Base-by-base conservation (phyloP, 2,797 vertebrate species). In the Serranus cabrilla region DNA sequence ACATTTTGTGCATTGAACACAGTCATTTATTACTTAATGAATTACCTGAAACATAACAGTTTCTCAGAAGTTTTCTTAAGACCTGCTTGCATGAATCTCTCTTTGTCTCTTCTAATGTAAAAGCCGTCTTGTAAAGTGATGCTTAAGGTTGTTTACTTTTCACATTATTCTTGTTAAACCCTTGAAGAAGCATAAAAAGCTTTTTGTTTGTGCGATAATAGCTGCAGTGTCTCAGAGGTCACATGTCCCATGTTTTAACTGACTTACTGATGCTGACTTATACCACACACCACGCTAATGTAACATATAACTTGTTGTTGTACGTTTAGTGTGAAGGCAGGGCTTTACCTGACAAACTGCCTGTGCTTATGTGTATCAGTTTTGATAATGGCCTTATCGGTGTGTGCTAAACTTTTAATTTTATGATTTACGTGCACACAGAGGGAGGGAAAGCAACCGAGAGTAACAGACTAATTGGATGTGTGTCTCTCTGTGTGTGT, bases 391-490 rank as follows among this genome's bases (percentile, higher is more conserved):
- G 77, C 59, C 59, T 50, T 25, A 61, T 71, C 40, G 55, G 45
- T 68, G n/a, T 2, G 61, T 69, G 52, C 63, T 73, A 20, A 76
- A 70, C 46, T 20, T 77, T 61, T 45, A 74, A 62, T 69, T 43
- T 62, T 39, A 16, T 39, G 76, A 81, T 82, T 71, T 52, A 74
- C 80, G 56, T 45, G 66, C 63, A 61, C 60, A 45, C 31, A 74
- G 25, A 56, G 58, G 50, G 50, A 66, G 59, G 31, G 37, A 31
- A 17, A 27, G 77, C 59, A 52, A 51, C 54, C 42, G 43, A 23
- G 63, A 74, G 73, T 60, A 27, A 71, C 45, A 37, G 45, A 74
- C 76, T 81, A 81, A 87, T 77, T 82, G 74, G 78, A 88, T 74
- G 77, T 55, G 62, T 77, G 68, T 67, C 50, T 68, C 64, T 61